Evolutionary conservation across 1,140 invertebrate genomes (phyloP).

Genomic region (Dendrolimus kikuchii): DNA sequence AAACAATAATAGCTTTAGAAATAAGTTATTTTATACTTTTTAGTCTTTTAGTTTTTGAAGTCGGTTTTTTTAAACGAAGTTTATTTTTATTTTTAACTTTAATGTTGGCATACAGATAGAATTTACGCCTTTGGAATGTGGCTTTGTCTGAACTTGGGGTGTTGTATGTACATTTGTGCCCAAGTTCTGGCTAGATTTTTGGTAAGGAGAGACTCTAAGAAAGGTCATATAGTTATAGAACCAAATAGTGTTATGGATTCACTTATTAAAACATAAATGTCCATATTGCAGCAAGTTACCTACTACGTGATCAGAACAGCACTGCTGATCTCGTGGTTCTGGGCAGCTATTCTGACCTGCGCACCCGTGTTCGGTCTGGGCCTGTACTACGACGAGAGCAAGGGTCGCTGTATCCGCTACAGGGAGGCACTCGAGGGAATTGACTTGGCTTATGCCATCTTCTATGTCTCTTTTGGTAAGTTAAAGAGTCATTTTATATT

Average conservation of each 20-base stretch:
- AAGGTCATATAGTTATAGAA: background rate
- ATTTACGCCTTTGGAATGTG: too few species aligned
- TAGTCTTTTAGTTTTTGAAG: too few species aligned
- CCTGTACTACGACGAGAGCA: slow-evolving; percentile 77
- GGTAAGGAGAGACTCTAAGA: too few species aligned
- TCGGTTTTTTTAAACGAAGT: too few species aligned
- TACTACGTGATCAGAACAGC: slow-evolving; percentile 81
- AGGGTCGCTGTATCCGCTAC: slow-evolving; percentile 77
- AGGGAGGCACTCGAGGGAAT: slow-evolving; percentile 75
- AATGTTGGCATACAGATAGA: too few species aligned
- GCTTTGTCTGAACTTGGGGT: too few species aligned
- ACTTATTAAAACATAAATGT: background rate
- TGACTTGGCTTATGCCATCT: slow-evolving; percentile 83
- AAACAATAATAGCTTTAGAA: too few species aligned
- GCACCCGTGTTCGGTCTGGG: slow-evolving; percentile 86
- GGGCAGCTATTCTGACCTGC: slow-evolving; percentile 80
- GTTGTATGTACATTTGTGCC: too few species aligned
- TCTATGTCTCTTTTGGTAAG: slow-evolving; percentile 84
- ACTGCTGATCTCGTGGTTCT: slow-evolving; percentile 80
- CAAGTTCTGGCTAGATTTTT: too few species aligned
- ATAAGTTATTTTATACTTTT: too few species aligned
- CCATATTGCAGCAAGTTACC: slow-evolving; percentile 81
- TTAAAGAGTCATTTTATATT: slow-evolving; percentile 2
- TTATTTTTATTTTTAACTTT: too few species aligned
- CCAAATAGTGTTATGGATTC: background rate